Evolutionary conservation across 2,797 vertebrate genomes (phyloP).

Genomic region (Neosilurus mollespiculum): DNA sequence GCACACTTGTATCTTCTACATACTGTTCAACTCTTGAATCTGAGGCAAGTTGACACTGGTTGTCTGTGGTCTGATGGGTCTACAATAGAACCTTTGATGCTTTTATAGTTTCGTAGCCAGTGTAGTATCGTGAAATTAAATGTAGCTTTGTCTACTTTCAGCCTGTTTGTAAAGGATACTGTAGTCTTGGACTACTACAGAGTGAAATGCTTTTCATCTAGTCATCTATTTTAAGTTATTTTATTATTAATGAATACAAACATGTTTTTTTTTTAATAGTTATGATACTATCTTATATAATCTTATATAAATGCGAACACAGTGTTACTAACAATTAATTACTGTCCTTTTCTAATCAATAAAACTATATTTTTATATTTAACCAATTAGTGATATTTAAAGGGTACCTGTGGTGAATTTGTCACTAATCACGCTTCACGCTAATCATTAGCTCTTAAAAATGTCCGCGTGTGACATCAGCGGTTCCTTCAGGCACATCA

Average conservation of each 20-base stretch:
- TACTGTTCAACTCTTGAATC: not conserved
- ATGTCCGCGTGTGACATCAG: no score
- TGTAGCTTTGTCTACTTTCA: constrained; percentile 1
- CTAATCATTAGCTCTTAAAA: no score
- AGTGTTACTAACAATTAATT: not conserved
- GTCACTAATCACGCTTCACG: no score
- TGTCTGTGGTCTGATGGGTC: not conserved
- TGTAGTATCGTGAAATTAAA: not conserved
- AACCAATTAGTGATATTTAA: not conserved
- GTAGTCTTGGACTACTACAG: not conserved
- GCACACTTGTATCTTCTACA: no score
- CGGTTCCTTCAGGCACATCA: no score
- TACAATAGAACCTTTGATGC: constrained; percentile 4
- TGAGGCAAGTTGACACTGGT: constrained; percentile 7
- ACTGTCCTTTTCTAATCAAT: not conserved
- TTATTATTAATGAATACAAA: not conserved
- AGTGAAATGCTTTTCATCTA: not conserved
- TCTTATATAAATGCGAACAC: not conserved
- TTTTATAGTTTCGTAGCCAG: not conserved
- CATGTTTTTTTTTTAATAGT: not conserved
- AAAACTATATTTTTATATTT: not conserved
- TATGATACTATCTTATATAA: not conserved
- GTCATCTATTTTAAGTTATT: not conserved
- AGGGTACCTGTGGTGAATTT: no score
- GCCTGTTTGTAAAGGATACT: not conserved